A percentile compares a stretch with the other conserved stretches of the same genome.
Evolutionary conservation across 2,888 invertebrate species (phyloP).

Genomic region (Drosophila longiperda): DNA sequence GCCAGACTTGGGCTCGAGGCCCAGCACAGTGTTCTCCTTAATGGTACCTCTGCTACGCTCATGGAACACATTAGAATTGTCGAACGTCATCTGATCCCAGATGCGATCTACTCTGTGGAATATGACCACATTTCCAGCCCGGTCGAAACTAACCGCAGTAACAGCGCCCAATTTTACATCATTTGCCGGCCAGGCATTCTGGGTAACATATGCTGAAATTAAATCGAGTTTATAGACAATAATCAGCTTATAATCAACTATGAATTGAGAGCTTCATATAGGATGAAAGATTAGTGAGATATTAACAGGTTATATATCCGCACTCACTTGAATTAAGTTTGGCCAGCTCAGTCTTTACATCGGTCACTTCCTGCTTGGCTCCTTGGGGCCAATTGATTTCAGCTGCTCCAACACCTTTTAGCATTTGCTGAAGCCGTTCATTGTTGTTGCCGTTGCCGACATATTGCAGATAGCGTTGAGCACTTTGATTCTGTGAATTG

Average conservation of each 20-base stretch:
- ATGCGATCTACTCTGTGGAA: conserved; percentile 91
- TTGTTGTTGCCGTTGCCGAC: conserved; percentile 62
- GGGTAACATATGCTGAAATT: conserved; percentile 86
- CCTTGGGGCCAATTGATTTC: conserved; percentile 80
- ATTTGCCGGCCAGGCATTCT: conserved; percentile 87
- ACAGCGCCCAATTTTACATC: conserved; percentile 89
- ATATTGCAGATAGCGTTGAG: conserved; percentile 75
- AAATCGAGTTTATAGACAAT: neutral
- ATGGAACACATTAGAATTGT: conserved; percentile 86
- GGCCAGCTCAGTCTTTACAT: conserved; percentile 82
- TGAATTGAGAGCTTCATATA: neutral
- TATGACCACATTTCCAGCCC: conserved; percentile 89
- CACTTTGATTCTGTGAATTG: conserved; percentile 67
- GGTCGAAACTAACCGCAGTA: conserved; percentile 92
- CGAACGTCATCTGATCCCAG: conserved; percentile 88
- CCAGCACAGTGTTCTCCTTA: conserved; percentile 87
- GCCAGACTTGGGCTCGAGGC: conserved; percentile 88
- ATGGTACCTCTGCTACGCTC: conserved; percentile 87
- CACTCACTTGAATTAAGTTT: conserved; percentile 83
- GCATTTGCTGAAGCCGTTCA: conserved; percentile 82
- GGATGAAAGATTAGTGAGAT: neutral
- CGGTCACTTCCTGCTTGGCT: conserved; percentile 70
- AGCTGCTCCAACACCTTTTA: conserved; percentile 78
- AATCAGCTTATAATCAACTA: neutral
- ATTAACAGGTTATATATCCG: neutral